Evolutionary conservation across 2,888 invertebrate genomes (phyloP).

Genomic region (Anthoptus insignis): DNA sequence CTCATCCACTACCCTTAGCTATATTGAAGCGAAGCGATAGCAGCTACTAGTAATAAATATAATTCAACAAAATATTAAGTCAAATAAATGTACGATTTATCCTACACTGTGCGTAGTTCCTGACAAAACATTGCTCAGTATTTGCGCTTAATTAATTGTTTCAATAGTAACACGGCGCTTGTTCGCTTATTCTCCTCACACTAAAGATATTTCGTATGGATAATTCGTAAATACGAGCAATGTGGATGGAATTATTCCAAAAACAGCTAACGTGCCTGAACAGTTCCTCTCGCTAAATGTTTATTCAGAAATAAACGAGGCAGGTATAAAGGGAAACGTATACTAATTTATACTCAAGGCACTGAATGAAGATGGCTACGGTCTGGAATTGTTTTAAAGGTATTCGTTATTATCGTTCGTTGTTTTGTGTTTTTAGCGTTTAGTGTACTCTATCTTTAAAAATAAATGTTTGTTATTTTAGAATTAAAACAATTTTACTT

Average conservation of each 20-base stretch:
- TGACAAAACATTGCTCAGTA: slow-evolving; percentile 52
- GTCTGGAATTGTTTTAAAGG: not conserved
- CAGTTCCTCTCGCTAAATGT: slow-evolving; percentile 46
- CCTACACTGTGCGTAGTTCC: slow-evolving; percentile 32
- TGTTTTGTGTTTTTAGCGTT: slow-evolving; percentile 3
- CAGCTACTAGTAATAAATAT: not conserved
- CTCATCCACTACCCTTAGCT: no score
- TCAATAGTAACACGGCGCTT: slow-evolving; percentile 51
- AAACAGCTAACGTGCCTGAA: slow-evolving; percentile 43
- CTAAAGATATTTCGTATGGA: slow-evolving; percentile 50
- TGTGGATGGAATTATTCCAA: slow-evolving; percentile 46
- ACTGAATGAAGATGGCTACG: slow-evolving; percentile 2
- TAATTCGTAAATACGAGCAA: slow-evolving; percentile 43
- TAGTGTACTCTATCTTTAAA: no score
- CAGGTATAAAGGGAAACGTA: slow-evolving; percentile 32
- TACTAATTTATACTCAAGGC: slow-evolving; percentile 1
- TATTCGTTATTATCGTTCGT: not conserved
- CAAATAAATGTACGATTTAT: slow-evolving; percentile 26
- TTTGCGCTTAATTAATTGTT: slow-evolving; percentile 67
- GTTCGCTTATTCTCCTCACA: slow-evolving; percentile 44
- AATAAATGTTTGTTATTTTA: no score
- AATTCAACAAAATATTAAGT: not conserved
- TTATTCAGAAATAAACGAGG: slow-evolving; percentile 41
- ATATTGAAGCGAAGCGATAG: no score
- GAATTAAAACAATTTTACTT: no score